Conservation (phyloP, 2,113 vertebrate species). For the Hemicordylus capensis region DNA sequence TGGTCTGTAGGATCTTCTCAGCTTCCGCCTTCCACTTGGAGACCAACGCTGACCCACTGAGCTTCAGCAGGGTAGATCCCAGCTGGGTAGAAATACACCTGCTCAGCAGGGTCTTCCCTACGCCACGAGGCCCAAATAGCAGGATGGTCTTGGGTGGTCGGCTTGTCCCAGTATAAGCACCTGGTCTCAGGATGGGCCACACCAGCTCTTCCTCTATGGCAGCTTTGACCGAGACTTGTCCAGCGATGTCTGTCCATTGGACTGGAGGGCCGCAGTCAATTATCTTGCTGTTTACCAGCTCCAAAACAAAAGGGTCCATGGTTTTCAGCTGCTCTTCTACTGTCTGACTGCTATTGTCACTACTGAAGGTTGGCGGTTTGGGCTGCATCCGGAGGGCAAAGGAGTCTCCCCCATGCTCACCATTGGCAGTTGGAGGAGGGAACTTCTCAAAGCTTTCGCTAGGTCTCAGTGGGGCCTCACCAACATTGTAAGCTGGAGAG, state of each 20-base stretch:
- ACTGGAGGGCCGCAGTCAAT: conserved; percentile 87
- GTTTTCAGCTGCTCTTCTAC: conserved; percentile 82
- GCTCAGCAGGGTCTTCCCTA: conserved; percentile 87
- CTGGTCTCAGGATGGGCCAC: conserved; percentile 88
- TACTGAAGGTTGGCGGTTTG: conserved; percentile 66
- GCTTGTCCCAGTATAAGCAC: conserved; percentile 60
- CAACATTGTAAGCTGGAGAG: conserved; percentile 79
- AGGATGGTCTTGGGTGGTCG: conserved; percentile 85
- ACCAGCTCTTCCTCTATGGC: conserved; percentile 92
- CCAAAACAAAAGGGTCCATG: conserved; percentile 82
- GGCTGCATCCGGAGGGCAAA: conserved; percentile 55
- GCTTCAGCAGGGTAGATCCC: conserved; percentile 86
- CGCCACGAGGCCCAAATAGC: conserved; percentile 91
- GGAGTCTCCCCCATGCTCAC: conserved; percentile 66
- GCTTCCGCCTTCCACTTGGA: conserved; percentile 88
- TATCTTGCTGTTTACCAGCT: conserved; percentile 86
- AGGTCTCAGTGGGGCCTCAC: conserved; percentile 69
- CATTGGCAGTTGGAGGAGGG: conserved; percentile 81
- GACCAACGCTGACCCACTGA: conserved; percentile 83
- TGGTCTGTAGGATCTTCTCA: conserved; percentile 87
- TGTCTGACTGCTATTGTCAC: conserved; percentile 49
- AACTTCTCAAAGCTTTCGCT: conserved; percentile 78
- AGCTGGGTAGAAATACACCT: conserved; percentile 91
- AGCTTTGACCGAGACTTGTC: conserved; percentile 87
- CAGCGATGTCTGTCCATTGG: conserved; percentile 90